Evolutionary conservation across 2,888 invertebrate genomes (phyloP), one percentile per base, ranked within the genome.

Genomic region (Chironomus riparius): DNA sequence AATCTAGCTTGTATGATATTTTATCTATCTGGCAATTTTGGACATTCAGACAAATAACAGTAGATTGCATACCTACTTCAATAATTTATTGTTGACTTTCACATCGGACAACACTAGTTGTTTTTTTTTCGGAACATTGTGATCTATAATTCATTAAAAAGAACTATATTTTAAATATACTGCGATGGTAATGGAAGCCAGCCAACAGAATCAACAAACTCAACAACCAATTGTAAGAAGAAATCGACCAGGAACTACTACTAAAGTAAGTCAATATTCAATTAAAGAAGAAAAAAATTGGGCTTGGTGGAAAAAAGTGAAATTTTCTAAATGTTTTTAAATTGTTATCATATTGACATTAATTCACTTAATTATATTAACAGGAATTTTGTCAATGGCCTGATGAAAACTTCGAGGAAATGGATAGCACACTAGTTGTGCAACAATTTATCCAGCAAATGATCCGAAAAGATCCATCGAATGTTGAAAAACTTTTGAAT

Each of bases 361-460:
- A n/a, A n/a, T 10, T 15, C 15, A n/a, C 3, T 68, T 68, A 12
- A 28, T 68, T 38, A 38, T 68, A 48, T 47, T 75, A 74, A 77
- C 56, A 97, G 96, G 95, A 97, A 82, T 99, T 97, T 86, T 94
- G 95, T 82, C 92, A 92, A 79, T 99, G 99, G 99, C 95, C 96
- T 50, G 97, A 98, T 87, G 95, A 98, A 85, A 92, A 94, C 0
- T 97, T 98, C 83, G 98, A 99, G 83, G 98, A 99, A 86, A 99
- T 99, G 98, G 98, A 99, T 83, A 98, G 97, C 83, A 98, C 98
- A 22, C 86, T 99, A 77, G 98, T 97, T 79, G 98, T 99, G 72
- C 99, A 98, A 83, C 98, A 98, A 83, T 98, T 95, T 83, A 98
- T 99, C 81, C 99, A 99, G 84, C 98, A 99, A 86, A 91, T 95